Evolutionary conservation across 2,888 invertebrate species (phyloP).

Genomic region (Calliphora vomitoria): DNA sequence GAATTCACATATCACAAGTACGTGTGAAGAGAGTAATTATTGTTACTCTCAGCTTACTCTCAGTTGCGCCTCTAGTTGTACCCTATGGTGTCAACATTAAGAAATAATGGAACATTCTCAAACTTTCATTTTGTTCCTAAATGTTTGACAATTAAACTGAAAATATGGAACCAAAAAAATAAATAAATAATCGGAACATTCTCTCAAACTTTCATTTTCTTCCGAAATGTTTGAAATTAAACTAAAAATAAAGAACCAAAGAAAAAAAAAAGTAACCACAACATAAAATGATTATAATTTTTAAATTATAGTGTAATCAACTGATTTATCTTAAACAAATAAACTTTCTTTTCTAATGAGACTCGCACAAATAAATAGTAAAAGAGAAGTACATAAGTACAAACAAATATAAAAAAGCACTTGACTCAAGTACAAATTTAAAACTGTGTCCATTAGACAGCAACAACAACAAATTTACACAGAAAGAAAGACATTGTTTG

Average conservation of each 20-base stretch:
- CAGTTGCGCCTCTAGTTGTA: too few species aligned
- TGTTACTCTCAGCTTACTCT: too few species aligned
- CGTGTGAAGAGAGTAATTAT: too few species aligned
- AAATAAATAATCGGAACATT: background rate
- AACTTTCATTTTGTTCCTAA: background rate
- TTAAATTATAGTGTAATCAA: conserved; percentile 16
- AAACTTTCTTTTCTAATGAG: conserved; percentile 8
- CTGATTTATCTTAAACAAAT: conserved; percentile 1
- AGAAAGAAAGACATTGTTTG: conserved; percentile 5
- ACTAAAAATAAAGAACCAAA: conserved; percentile 7
- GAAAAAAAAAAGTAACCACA: background rate
- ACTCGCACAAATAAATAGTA: background rate
- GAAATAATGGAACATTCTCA: background rate
- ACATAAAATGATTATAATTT: background rate
- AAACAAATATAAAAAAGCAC: background rate
- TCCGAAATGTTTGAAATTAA: background rate
- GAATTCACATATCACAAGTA: too few species aligned
- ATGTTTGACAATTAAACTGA: background rate
- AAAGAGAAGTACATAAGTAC: background rate
- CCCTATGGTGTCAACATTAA: background rate
- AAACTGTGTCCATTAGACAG: background rate
- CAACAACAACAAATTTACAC: conserved; percentile 7
- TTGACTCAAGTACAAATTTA: background rate
- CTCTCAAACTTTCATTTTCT: conserved; percentile 4
- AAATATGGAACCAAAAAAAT: background rate